phyloP scores from a whole-genome alignment of 2,797 vertebrate species.

The Thalassophryne amazonica region DNA sequence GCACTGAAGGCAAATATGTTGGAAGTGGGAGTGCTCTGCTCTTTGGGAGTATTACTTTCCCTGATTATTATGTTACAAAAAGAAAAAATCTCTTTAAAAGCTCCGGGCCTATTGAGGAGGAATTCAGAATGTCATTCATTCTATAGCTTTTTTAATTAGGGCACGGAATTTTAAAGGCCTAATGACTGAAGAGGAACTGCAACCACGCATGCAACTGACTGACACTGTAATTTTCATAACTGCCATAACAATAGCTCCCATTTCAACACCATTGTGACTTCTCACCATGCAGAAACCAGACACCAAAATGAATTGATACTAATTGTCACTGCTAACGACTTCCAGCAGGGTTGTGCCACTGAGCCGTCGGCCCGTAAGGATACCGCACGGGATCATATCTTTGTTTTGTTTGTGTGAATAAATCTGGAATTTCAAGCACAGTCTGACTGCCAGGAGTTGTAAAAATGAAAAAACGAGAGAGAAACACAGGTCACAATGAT shows the following conservation, averaged over 20 bases:
- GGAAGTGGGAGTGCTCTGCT: slow-evolving; percentile 48
- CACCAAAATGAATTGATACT: slow-evolving; percentile 4
- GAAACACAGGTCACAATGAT: neutral
- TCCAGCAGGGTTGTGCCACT: neutral
- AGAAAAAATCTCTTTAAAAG: slow-evolving; percentile 26
- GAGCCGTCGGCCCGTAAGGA: neutral
- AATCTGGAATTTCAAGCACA: neutral
- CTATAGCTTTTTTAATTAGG: slow-evolving; percentile 24
- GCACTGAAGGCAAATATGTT: slow-evolving; percentile 47
- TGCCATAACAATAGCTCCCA: slow-evolving; percentile 8
- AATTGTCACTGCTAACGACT: neutral
- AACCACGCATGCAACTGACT: slow-evolving; percentile 29
- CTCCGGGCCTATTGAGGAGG: slow-evolving; percentile 1
- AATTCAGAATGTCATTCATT: slow-evolving; percentile 54
- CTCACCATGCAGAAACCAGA: slow-evolving; percentile 8
- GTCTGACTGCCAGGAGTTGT: neutral
- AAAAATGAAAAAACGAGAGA: neutral
- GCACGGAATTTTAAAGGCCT: slow-evolving; percentile 20
- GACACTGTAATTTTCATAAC: slow-evolving; percentile 3
- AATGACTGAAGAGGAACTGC: slow-evolving; percentile 8
- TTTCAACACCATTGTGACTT: neutral
- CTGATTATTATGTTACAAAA: slow-evolving; percentile 50
- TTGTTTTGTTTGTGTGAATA: neutral
- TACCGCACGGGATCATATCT: neutral
- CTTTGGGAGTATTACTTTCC: slow-evolving; percentile 62